These are phyloP conservation scores for Catocala fraxini DNA, from an alignment of 2,888 invertebrate genomes.

Conservation along the genomic window DNA sequence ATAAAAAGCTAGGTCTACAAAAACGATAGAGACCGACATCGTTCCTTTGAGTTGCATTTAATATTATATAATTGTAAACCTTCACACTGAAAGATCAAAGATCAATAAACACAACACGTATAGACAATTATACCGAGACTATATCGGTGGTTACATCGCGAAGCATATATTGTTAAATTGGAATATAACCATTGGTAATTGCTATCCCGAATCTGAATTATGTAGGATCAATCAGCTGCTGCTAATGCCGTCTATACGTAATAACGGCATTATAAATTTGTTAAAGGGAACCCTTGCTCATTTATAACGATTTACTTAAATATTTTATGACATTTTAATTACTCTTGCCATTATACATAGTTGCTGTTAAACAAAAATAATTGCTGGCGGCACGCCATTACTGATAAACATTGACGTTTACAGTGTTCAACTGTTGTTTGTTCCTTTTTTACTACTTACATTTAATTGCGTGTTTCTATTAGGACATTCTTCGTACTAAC, in stretches of 20 bases:
- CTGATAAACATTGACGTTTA: slow-evolving; percentile 3
- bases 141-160: background rate
- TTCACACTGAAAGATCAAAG: too few relatives aligned
- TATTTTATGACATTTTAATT: slow-evolving; percentile 3
- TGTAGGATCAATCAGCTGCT: slow-evolving; percentile 24
- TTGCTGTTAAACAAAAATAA: slow-evolving; percentile 3
- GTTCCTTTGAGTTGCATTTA: too few relatives aligned
- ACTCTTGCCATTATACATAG: slow-evolving; percentile 1
- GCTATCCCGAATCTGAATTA: slow-evolving; percentile 27
- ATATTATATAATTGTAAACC: too few relatives aligned
- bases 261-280: slow-evolving; percentile 11
- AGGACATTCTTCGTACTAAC: too few relatives aligned
- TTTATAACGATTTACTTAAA: slow-evolving; percentile 4
- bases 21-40: too few relatives aligned
- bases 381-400: slow-evolving; percentile 1
- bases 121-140: too few relatives aligned
- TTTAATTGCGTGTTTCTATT: too few relatives aligned
- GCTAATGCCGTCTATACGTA: slow-evolving; percentile 21
- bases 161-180: slow-evolving; percentile 26
- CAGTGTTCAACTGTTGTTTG: background rate
- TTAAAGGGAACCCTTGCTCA: background rate
- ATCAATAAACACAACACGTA: too few relatives aligned
- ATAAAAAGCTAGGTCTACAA: too few relatives aligned
- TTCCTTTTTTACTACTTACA: background rate
- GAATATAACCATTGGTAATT: slow-evolving; percentile 31